Base-by-base conservation (phyloP, 2,797 vertebrate species). In the Megalops cyprinoides region DNA sequence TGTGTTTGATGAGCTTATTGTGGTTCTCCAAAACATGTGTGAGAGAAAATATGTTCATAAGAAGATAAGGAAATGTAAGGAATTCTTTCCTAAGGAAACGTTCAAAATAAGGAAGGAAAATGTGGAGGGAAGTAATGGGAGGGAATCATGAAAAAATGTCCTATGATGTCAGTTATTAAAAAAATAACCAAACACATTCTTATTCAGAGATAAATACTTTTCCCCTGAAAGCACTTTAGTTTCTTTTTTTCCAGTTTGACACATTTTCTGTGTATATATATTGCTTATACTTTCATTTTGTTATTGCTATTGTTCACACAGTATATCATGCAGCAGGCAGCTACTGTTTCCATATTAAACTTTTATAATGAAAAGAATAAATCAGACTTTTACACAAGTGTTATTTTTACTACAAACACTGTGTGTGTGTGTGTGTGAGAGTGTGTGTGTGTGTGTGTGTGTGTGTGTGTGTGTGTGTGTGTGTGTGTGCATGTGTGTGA, bases 291-390 rank as follows among this genome's bases (percentile, higher is more conserved):
- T 42, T 42, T 69, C 65, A 69, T 42, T 42, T 42, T 44, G 20
- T 23, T 25, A 39, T 42, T 69, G 65, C n/a, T 69, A 44, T 69
- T 69, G 65, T 69, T 42, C 65, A 42, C n/a, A n/a, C n/a, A n/a
- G n/a, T 69, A 42, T 42, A 23, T 69, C 65, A 69, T 14, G 10
- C 5, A 42, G 37, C 18, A 42, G 58, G 58, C 58, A 62, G 25
- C 58, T 31, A 62, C 58, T 62, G 58, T 28, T 31, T 28, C 58
- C 28, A 42, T 65, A 69, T 69, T 42, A 69, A 42, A 69, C 18
- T 42, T 69, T 69, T 42, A 69, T 69, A 39, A 67, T 67, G 62
- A 67, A 39, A 69, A 39, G 18, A 69, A 69, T 44, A 42, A 37
- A 69, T 69, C 65, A 42, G 18, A 69, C 14, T n/a, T 39, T 42